Percentiles rank a stretch among this genome's conserved stretches.
Conservation (phyloP, 1,140 invertebrate genomes). For the Drosophila pandora region DNA sequence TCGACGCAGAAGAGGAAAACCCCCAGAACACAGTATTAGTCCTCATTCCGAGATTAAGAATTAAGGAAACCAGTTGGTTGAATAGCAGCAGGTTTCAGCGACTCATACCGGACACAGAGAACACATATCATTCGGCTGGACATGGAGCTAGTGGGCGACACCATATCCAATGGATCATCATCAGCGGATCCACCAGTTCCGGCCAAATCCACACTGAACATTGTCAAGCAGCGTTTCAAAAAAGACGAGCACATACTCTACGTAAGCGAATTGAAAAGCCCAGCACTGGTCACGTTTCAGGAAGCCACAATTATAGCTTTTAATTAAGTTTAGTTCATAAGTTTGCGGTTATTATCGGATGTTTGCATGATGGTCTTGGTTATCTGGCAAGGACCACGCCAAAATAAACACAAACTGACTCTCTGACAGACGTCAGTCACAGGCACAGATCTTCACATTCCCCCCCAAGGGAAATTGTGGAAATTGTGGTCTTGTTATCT, state of each 20-base stretch:
- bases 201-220: conserved; percentile 20
- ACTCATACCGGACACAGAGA: neutral
- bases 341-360: neutral
- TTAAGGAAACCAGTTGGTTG: neutral
- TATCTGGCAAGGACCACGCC: neutral
- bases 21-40: conserved; percentile 46
- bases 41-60: conserved; percentile 27
- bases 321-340: neutral
- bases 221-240: conserved; percentile 77
- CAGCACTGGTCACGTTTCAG: neutral
- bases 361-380: conserved; percentile 1
- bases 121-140: conserved; percentile 3
- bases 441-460: neutral
- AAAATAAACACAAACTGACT: neutral
- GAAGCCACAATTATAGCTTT: neutral
- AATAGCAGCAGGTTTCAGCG: too few relatives aligned
- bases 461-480: too few relatives aligned
- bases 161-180: conserved; percentile 25
- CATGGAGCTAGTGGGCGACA: conserved; percentile 47
- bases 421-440: neutral
- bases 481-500: neutral
- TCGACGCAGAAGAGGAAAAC: conserved; percentile 17
- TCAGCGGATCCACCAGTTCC: neutral
- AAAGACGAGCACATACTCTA: conserved; percentile 69
- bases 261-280: conserved; percentile 29